A percentile compares a stretch with the other conserved stretches of the same genome.
These are phyloP conservation scores for Crocuta crocuta DNA, from an alignment of 2,113 vertebrate species.

Conservation along the genomic window DNA sequence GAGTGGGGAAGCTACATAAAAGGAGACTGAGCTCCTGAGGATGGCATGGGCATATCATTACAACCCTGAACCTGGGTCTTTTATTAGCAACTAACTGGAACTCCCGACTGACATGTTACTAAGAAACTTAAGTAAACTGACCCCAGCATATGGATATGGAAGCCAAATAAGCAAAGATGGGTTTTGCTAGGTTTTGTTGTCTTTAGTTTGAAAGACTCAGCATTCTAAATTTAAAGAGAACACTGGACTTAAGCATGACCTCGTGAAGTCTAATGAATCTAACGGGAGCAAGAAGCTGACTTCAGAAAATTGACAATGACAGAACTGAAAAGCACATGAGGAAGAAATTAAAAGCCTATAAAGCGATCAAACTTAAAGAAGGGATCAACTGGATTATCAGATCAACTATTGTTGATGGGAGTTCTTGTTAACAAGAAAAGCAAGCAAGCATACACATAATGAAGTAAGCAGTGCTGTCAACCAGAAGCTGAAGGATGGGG, in stretches of 20 bases:
- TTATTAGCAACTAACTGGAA: background rate
- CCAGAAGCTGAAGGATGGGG: background rate
- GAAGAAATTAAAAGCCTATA: background rate
- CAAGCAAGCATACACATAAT: background rate
- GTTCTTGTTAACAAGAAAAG: background rate
- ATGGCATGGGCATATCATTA: too few relatives aligned
- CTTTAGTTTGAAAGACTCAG: background rate
- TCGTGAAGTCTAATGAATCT: background rate
- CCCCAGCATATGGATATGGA: background rate
- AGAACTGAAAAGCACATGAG: background rate
- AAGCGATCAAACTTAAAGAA: background rate
- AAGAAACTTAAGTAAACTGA: background rate
- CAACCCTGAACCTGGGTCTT: background rate
- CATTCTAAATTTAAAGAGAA: background rate
- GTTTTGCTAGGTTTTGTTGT: background rate
- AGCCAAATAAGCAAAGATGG: background rate
- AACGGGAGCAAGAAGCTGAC: background rate
- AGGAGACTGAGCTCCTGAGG: background rate
- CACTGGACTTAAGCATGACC: background rate
- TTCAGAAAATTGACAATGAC: background rate
- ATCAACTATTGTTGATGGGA: background rate
- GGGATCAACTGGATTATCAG: accelerated
- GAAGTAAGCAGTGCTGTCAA: background rate
- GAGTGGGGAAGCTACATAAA: background rate
- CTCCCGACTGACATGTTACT: background rate